These are phyloP conservation scores for Synergus umbraculus DNA, from an alignment of 2,888 invertebrate species.

Conservation along the genomic window DNA sequence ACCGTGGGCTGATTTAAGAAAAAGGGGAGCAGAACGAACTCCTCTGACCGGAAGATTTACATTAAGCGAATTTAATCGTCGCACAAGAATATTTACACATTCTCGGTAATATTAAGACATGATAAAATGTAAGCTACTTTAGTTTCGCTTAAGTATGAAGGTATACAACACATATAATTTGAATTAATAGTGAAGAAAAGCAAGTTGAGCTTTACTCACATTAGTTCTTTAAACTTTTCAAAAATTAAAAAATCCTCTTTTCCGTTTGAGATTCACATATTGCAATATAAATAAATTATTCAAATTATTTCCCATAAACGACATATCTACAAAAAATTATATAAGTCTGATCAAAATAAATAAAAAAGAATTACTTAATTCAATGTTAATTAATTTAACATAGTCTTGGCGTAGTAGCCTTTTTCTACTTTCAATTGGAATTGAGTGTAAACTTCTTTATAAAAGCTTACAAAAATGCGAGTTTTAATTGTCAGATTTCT, in stretches of 20 bases:
- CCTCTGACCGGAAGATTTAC: slow-evolving; percentile 9
- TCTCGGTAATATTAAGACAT: slow-evolving; percentile 13
- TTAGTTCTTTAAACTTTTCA: slow-evolving; percentile 20
- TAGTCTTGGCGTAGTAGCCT: not conserved
- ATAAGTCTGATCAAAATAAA: slow-evolving; percentile 12
- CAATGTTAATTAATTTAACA: not conserved
- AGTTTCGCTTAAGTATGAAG: not conserved
- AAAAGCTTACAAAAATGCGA: not conserved
- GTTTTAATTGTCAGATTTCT: not conserved
- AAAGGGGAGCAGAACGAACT: not conserved
- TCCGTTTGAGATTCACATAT: slow-evolving; percentile 9
- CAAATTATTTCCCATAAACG: not conserved
- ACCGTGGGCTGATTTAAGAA: slow-evolving; percentile 10
- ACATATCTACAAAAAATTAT: not conserved
- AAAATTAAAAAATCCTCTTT: not conserved
- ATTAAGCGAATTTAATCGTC: slow-evolving; percentile 21
- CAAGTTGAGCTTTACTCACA: not conserved
- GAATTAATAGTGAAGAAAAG: not conserved
- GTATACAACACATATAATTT: not conserved
- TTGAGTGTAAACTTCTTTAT: not conserved
- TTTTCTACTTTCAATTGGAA: not conserved
- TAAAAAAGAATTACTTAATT: not conserved
- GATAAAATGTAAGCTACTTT: slow-evolving; percentile 36
- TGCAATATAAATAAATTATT: not conserved
- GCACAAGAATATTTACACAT: slow-evolving; percentile 20